These are phyloP conservation scores for Tenthredo mesomela DNA, from an alignment of 2,888 invertebrate genomes.

Conservation along the genomic window DNA sequence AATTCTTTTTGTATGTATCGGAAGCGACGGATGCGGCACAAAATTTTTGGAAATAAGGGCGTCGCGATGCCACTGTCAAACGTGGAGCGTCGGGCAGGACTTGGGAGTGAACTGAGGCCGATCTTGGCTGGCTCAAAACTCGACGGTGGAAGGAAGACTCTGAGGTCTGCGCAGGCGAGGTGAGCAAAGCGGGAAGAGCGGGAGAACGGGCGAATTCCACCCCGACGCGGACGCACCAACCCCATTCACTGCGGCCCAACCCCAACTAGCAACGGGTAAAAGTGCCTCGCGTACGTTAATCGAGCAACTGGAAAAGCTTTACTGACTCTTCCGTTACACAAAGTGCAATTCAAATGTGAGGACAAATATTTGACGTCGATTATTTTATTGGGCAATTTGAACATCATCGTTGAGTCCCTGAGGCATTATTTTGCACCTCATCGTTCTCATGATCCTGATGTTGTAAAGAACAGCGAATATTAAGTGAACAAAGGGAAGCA, in stretches of 20 bases:
- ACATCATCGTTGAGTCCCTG: background rate
- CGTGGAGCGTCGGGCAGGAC: constrained; percentile 30
- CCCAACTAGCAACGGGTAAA: constrained; percentile 44
- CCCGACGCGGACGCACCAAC: constrained; percentile 49
- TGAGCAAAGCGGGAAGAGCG: constrained; percentile 42
- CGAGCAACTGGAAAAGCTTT: background rate
- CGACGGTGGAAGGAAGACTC: constrained; percentile 40
- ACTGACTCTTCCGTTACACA: background rate
- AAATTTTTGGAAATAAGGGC: constrained; percentile 16
- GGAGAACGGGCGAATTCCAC: constrained; percentile 46
- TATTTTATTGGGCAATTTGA: background rate
- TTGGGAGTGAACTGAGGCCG: constrained; percentile 48
- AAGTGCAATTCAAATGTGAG: background rate
- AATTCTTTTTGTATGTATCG: background rate
- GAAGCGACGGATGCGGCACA: background rate
- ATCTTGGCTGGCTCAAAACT: constrained; percentile 43
- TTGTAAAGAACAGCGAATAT: background rate
- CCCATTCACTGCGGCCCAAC: constrained; percentile 49
- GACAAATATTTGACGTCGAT: background rate
- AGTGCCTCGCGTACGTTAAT: background rate
- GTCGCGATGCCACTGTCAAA: constrained; percentile 25
- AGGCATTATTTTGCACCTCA: background rate
- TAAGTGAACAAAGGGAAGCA: background rate
- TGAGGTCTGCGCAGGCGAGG: constrained; percentile 48
- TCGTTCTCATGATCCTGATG: background rate